Percentiles rank a stretch among this genome's conserved stretches.
phyloP scores from a whole-genome alignment of 2,113 vertebrate species.

The Pangasianodon hypophthalmus region DNA sequence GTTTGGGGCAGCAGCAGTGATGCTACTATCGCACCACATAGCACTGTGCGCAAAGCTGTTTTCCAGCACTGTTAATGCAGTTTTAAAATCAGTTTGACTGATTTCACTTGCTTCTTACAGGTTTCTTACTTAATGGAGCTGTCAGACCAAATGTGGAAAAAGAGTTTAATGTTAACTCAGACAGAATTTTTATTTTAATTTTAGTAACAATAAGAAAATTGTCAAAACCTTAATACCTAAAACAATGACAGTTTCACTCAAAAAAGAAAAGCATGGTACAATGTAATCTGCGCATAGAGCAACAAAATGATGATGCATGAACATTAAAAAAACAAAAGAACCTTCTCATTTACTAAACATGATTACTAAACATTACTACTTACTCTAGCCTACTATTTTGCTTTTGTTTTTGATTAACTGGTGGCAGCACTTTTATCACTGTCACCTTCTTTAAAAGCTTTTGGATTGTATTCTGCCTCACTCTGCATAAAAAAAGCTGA shows the following conservation, averaged over 20 bases:
- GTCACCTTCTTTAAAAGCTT: neutral
- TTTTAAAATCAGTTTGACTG: neutral
- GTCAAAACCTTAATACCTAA: neutral
- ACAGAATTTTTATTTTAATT: too few species aligned
- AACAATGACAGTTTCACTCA: neutral
- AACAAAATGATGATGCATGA: too few species aligned
- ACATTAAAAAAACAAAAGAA: too few species aligned
- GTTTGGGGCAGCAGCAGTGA: too few species aligned
- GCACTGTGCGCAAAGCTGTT: too few species aligned
- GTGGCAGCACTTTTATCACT: neutral
- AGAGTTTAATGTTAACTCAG: too few species aligned
- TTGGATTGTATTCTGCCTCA: neutral
- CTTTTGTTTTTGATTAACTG: neutral
- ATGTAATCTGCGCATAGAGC: too few species aligned
- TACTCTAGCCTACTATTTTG: neutral
- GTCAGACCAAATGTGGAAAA: too few species aligned
- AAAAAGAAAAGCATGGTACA: neutral
- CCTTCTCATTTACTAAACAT: neutral
- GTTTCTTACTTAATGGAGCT: neutral
- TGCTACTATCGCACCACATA: neutral
- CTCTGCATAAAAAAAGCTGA: neutral
- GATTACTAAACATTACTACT: neutral
- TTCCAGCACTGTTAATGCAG: neutral
- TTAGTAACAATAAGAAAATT: too few species aligned
- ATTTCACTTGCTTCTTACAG: neutral